phyloP scores from a whole-genome alignment of 2,113 vertebrate genomes.

The Meriones unguiculatus region DNA sequence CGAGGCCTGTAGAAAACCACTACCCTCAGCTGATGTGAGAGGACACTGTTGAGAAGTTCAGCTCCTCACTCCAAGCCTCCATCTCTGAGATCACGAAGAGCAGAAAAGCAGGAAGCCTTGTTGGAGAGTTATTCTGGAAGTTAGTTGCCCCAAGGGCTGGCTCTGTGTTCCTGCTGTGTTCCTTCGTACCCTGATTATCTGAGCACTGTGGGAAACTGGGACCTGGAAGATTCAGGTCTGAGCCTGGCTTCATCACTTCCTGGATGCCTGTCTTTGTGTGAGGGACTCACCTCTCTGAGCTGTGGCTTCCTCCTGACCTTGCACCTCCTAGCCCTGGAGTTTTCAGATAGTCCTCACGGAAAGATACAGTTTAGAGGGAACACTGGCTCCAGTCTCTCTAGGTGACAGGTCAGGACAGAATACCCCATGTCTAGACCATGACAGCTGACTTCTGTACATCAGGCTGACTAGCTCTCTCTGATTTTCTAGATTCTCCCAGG shows the following conservation, averaged over 20 bases:
- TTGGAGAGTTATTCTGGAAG: background rate
- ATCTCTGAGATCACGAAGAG: background rate
- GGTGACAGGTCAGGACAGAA: background rate
- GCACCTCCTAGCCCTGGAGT: background rate
- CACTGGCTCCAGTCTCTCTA: background rate
- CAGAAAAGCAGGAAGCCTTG: background rate
- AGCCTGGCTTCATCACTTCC: background rate
- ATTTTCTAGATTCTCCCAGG: conserved; percentile 3
- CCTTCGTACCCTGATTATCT: background rate
- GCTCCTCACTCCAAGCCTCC: background rate
- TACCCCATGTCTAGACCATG: background rate
- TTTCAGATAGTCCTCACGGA: background rate
- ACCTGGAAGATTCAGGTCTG: background rate
- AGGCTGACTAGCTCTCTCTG: background rate
- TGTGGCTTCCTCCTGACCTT: background rate
- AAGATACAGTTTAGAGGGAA: background rate
- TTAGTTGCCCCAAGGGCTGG: background rate
- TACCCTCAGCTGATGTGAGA: background rate
- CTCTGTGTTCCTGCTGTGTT: background rate
- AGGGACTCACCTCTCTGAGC: conserved; percentile 14
- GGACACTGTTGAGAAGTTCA: background rate
- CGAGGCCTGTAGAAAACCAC: background rate
- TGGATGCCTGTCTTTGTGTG: background rate
- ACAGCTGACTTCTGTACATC: background rate
- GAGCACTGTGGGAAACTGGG: background rate